Conservation (phyloP, 2,888 invertebrate species). For the Pseudococcus longispinus region DNA sequence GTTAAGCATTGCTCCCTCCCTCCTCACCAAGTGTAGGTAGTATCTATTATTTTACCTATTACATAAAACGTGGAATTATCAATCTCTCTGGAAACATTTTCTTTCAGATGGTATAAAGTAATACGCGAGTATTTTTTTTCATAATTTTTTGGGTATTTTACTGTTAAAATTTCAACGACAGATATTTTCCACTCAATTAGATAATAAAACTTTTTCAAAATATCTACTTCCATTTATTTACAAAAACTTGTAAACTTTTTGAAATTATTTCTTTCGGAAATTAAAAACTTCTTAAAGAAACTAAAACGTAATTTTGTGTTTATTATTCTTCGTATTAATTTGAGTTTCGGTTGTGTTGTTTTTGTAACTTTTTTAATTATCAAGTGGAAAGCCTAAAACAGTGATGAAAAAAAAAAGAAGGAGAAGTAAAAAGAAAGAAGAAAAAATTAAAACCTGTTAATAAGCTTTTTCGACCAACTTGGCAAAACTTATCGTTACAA, state of each 20-base stretch:
- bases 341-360: conserved; percentile 41
- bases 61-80: neutral
- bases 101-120: neutral
- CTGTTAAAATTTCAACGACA: conserved; percentile 29
- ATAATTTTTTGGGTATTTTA: conserved; percentile 31
- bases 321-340: conserved; percentile 47
- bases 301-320: conserved; percentile 40
- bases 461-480: conserved; percentile 37
- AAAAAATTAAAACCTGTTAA: conserved; percentile 40
- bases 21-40: neutral
- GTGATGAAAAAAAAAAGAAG: neutral
- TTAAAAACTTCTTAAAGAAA: conserved; percentile 20
- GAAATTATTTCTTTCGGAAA: conserved; percentile 21
- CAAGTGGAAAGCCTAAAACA: conserved; percentile 40
- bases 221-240: conserved; percentile 42
- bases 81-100: neutral
- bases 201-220: conserved; percentile 43
- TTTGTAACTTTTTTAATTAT: conserved; percentile 47
- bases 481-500: conserved; percentile 34
- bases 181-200: conserved; percentile 44
- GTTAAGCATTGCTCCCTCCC: neutral
- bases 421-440: neutral
- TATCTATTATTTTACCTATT: neutral
- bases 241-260: conserved; percentile 45
- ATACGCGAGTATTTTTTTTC: neutral